Base-by-base conservation (phyloP, 2,797 vertebrate species). In the Rhyacichthys aspro region DNA sequence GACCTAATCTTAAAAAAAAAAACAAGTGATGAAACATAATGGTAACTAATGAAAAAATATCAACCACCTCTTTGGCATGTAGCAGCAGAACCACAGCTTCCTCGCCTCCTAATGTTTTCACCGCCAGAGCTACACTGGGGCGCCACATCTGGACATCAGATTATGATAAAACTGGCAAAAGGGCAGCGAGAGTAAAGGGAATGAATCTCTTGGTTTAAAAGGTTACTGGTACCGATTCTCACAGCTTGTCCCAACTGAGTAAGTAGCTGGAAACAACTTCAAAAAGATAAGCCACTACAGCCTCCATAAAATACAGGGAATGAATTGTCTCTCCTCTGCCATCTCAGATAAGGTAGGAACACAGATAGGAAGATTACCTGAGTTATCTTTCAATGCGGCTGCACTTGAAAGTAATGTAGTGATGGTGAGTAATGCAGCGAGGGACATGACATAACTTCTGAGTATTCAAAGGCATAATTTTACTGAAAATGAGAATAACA, bases 101-200 rank as follows among this genome's bases (percentile, higher is more conserved):
- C 66, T 81, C n/a, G n/a, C n/a, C 76, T 70, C 72, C 14, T 52
- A 58, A 59, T 50, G 55, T 3, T 46, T 67, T 68, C 53, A 56
- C 74, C 64, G 59, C 55, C 36, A 74, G 72, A 84, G 72, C 78
- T 72, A 70, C 74, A 72, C 42, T 57, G 56, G 39, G 64, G 56
- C 65, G 34, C 71, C 70, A 87, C 86, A 89, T 90, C 84, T 89
- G 87, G 86, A 81, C 70, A 82, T 85, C 70, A 73, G 80, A 83
- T 83, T 69, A 72, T 1, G 86, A 90, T 88, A 85, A 86, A 47
- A 63, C 64, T 71, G 69, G 70, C 77, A 70, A 68, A 83, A 63
- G 74, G 78, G 73, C 70, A 58, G 44, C n/a, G 33, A 61, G 59
- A 76, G 74, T 63, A 74, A 53, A 59, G 61, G 42, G 41, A 63